Base-by-base conservation (phyloP, 2,888 invertebrate genomes). In the Mimumesa dahlbomi region DNA sequence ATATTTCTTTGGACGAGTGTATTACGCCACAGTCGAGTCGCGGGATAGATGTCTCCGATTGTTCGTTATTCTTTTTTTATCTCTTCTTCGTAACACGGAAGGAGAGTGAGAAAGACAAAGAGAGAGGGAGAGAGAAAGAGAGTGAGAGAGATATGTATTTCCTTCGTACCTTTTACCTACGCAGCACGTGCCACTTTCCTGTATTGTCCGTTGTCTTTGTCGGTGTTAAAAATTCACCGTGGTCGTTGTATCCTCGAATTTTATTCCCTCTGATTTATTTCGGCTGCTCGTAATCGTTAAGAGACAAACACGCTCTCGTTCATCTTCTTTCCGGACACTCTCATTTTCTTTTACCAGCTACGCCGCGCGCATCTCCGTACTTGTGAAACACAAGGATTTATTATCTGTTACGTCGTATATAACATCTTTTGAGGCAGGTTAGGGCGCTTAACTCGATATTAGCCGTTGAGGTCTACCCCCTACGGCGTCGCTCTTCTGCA, bases 381-480 rank as follows among this genome's bases (percentile, higher is more conserved):
- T 29, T n/a, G 36, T 48, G 70, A 40, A 70, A 40, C 57, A 49
- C 52, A 53, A n/a, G 73, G 75, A 81, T 83, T 83, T 83, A 84
- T 84, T 75, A 77, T 83, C 79, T 77, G 70, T 79, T 75, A 81
- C 77, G 76, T 70, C 49, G 68, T 61, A 75, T n/a, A n/a, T 63
- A 82, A 73, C 77, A 77, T 82, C 76, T 79, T 81, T 84, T 83
- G 85, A 80, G 85, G 84, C 77, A 85, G 85, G 85, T 85, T 79
- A 82, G 80, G 79, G 79, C 62, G 73, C 74, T 82, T 78, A 76
- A 77, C 80, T 74, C 73, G 72, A 65, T 72, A 81, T 81, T 83
- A 82, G 81, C 73, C 69, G 61, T 38, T 38, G 42, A 61, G 63
- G 14, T 53, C 25, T 54, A 29, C 59, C 46, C 52, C 61, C 64